Evolutionary conservation across 2,888 invertebrate species (phyloP).

Genomic region (Monochamus alternatus): DNA sequence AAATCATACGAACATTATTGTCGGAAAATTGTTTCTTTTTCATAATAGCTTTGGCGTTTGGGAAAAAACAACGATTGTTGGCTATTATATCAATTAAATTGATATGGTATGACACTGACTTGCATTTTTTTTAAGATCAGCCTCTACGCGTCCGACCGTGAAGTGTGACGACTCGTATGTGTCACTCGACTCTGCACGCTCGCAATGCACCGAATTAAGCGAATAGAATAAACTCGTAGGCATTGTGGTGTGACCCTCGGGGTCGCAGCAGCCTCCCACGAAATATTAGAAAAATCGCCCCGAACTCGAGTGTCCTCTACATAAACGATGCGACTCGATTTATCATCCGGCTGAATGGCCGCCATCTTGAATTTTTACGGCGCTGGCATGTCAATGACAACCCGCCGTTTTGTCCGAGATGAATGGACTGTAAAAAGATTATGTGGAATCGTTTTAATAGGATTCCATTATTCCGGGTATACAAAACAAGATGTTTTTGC

Average conservation of each 20-base stretch:
- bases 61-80: not conserved
- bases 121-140: not conserved
- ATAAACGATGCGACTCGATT: conserved; percentile 62
- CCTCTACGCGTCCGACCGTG: not conserved
- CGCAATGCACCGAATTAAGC: conserved; percentile 30
- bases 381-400: conserved; percentile 59
- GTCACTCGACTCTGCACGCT: not conserved
- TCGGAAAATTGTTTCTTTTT: too few species aligned
- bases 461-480: conserved; percentile 48
- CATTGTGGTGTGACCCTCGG: conserved; percentile 33
- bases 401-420: conserved; percentile 59
- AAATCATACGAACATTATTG: too few species aligned
- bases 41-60: too few species aligned
- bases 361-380: conserved; percentile 62
- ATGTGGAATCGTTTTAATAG: conserved; percentile 58
- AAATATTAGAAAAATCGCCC: conserved; percentile 43
- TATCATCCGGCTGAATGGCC: conserved; percentile 62
- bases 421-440: conserved; percentile 58
- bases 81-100: not conserved
- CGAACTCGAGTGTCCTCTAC: conserved; percentile 50
- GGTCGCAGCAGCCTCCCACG: conserved; percentile 29
- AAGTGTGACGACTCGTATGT: not conserved
- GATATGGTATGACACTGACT: not conserved
- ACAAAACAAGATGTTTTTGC: conserved; percentile 36
- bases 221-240: conserved; percentile 24